Evolutionary conservation across 2,797 vertebrate genomes (phyloP), one percentile per base, ranked within the genome.

Genomic region (Galago senegalensis): DNA sequence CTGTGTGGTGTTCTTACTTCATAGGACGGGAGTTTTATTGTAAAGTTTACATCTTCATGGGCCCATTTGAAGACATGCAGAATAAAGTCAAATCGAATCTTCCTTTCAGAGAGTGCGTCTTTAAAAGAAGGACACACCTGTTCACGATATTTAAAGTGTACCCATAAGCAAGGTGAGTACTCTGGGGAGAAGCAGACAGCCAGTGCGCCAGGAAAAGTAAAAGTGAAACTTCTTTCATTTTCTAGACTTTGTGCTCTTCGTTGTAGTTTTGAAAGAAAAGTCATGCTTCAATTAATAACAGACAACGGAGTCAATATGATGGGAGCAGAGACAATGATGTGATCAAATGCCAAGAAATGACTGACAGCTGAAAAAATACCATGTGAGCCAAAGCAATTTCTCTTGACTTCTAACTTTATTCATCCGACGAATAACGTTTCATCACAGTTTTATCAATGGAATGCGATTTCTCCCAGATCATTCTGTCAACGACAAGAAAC

Each of bases 371-470:
- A 94, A 95, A 97, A 97, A 98, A 96, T 97, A 97, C 89, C 97
- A 91, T 97, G 84, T 88, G 97, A 97, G 96, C 93, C 98, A 97
- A 98, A 98, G 98, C 46, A 97, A 98, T 98, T 98, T 96, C 84
- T 93, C 69, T 91, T 96, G 96, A 96, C 95, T 93, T 95, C 95
- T 98, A 98, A 98, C 97, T 98, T 98, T 91, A 88, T 97, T 89
- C 92, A 96, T 95, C 98, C 87, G 27, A 97, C 69, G 89, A 98
- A 97, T 96, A 98, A 76, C 97, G 98, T 98, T 98, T 97, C 98
- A 98, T 98, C 97, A 98, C 79, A 93, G 96, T 98, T 98, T 98
- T 98, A 98, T 98, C 98, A 98, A 98, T 97, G 97, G 95, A 98
- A 97, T 95, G 97, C 96, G 98, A 97, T 98, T 98, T 95, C 95